These are phyloP conservation scores for Callitettix versicolor DNA, from an alignment of 1,140 invertebrate genomes.

Conservation along the genomic window DNA sequence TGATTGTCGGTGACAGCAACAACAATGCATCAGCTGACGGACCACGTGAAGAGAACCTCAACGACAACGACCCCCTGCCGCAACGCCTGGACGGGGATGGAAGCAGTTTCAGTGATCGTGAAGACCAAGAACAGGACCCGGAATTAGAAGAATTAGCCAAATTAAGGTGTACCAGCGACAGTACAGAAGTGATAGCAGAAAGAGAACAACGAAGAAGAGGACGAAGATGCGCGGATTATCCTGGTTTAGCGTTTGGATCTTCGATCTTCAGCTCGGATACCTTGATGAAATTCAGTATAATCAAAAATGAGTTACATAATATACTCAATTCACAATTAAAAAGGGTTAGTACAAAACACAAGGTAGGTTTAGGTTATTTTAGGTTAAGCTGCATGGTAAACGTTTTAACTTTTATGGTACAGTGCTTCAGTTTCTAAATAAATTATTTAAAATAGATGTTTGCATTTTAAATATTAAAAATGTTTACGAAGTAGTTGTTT, in stretches of 20 bases:
- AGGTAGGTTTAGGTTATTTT: slow-evolving; percentile 2
- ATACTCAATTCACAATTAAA: slow-evolving; percentile 92
- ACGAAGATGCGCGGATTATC: slow-evolving; percentile 77
- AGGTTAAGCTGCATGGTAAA: no score
- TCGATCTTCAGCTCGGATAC: slow-evolving; percentile 93
- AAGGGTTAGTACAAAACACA: slow-evolving; percentile 63
- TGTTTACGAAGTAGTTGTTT: no score
- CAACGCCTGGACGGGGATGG: slow-evolving; percentile 32
- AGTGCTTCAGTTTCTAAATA: no score
- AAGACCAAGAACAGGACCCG: slow-evolving; percentile 49
- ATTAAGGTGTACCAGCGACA: slow-evolving; percentile 74
- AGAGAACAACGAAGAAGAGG: slow-evolving; percentile 54
- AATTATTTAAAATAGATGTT: no score
- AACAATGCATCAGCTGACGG: slow-evolving; percentile 3
- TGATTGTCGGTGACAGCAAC: not conserved
- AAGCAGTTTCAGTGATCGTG: slow-evolving; percentile 38
- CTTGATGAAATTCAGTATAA: slow-evolving; percentile 95
- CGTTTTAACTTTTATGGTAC: no score
- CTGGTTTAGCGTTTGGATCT: slow-evolving; percentile 77
- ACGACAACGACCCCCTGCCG: not conserved
- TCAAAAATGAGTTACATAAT: slow-evolving; percentile 93
- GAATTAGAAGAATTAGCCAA: slow-evolving; percentile 68
- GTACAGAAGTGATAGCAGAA: slow-evolving; percentile 76
- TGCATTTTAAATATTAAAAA: no score
- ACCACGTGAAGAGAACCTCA: not conserved